These are phyloP conservation scores for Tanytarsus gracilentus DNA, from an alignment of 2,888 invertebrate species.

Conservation along the genomic window DNA sequence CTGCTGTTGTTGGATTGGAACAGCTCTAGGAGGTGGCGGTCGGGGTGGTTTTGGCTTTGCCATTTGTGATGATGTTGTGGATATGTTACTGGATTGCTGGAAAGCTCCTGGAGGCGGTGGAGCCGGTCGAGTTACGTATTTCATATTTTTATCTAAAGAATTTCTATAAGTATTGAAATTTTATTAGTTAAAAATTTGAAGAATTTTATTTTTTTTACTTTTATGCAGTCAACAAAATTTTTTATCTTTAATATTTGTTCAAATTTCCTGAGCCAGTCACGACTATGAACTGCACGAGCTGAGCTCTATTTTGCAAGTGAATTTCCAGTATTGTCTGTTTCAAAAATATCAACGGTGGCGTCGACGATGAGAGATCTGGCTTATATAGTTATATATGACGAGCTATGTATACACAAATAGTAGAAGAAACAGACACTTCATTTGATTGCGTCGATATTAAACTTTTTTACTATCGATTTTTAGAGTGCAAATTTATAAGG, in stretches of 20 bases:
- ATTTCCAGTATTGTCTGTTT: too few species aligned
- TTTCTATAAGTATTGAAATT: too few species aligned
- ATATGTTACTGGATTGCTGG: not conserved
- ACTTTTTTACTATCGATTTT: too few species aligned
- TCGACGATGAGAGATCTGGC: too few species aligned
- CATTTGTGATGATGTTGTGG: slow-evolving; percentile 2
- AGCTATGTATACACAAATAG: too few species aligned
- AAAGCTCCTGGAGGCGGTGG: slow-evolving; percentile 11
- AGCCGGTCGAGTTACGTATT: slow-evolving; percentile 17
- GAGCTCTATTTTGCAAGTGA: not conserved
- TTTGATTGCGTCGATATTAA: too few species aligned
- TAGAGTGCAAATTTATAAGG: too few species aligned
- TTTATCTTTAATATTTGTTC: not conserved
- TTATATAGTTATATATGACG: too few species aligned
- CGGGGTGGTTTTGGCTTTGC: slow-evolving; percentile 14
- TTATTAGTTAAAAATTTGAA: too few species aligned
- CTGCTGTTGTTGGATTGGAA: not conserved
- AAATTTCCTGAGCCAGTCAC: slow-evolving; percentile 9
- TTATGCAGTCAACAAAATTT: too few species aligned
- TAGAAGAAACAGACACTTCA: too few species aligned
- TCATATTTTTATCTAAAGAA: slow-evolving; percentile 7
- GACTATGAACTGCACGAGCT: not conserved
- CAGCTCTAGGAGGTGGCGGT: slow-evolving; percentile 10
- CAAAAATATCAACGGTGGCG: too few species aligned
- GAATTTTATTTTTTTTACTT: not conserved